Conservation (phyloP, 23 tunicate species). For the Styela clava region DNA sequence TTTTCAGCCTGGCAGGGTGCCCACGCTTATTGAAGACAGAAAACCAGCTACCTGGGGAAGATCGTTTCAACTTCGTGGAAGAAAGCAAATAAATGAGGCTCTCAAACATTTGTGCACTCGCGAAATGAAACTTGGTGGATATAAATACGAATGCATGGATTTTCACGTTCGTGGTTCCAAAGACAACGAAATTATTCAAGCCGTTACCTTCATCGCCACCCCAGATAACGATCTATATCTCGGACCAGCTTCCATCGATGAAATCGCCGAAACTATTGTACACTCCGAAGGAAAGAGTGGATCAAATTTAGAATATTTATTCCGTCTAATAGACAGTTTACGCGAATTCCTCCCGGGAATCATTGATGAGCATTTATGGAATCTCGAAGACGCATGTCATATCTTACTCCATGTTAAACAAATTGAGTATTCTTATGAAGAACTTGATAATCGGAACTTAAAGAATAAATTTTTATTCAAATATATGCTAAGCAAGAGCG, state of each 20-base stretch:
- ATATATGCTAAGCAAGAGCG: too few species aligned
- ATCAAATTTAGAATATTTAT: conserved; percentile 56
- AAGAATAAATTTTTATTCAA: too few species aligned
- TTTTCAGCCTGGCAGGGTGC: conserved; percentile 58
- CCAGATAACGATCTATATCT: conserved; percentile 43
- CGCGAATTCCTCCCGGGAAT: conserved; percentile 34
- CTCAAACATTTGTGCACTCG: conserved; percentile 42
- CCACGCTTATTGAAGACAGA: conserved; percentile 34
- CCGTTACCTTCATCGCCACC: conserved; percentile 39
- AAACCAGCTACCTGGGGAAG: conserved; percentile 55
- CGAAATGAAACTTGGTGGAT: conserved; percentile 57
- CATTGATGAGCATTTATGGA: conserved; percentile 31
- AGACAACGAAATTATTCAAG: conserved; percentile 7
- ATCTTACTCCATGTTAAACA: neutral
- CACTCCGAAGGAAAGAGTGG: conserved; percentile 58
- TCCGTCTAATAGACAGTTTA: conserved; percentile 40
- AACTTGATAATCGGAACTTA: too few species aligned
- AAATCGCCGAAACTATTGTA: conserved; percentile 41
- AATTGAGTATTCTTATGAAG: too few species aligned
- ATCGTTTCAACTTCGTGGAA: conserved; percentile 42
- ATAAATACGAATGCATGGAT: conserved; percentile 4
- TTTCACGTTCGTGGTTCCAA: conserved; percentile 17
- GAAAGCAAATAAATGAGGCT: conserved; percentile 47
- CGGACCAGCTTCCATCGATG: conserved; percentile 27
- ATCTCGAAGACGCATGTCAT: conserved; percentile 52